phyloP scores from a whole-genome alignment of 2,797 vertebrate species.

The Gymnothorax reevesii region DNA sequence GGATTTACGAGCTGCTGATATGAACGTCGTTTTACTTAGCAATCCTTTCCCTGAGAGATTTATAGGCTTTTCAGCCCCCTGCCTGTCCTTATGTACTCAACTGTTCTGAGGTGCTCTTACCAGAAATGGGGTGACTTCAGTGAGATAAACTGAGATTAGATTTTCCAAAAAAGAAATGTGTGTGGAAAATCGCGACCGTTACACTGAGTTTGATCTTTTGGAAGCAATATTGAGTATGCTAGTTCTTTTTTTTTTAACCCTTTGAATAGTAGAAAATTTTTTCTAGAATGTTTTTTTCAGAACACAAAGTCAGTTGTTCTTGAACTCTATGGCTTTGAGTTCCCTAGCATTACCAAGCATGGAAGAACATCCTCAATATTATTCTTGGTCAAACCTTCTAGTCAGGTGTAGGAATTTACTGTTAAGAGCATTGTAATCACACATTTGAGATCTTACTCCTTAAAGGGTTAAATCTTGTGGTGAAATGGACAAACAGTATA shows the following conservation, averaged over 20 bases:
- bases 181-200: constrained; percentile 35
- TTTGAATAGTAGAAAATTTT: not conserved
- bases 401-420: too few species aligned
- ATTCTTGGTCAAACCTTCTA: too few species aligned
- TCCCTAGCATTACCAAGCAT: too few species aligned
- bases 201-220: constrained; percentile 34
- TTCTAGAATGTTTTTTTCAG: not conserved
- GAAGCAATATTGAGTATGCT: constrained; percentile 10
- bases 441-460: too few species aligned
- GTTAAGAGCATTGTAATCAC: too few species aligned
- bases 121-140: constrained; percentile 36
- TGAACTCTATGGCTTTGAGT: too few species aligned
- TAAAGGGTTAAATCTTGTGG: too few species aligned
- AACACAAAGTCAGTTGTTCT: too few species aligned
- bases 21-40: constrained; percentile 55
- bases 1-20: constrained; percentile 64
- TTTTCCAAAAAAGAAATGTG: constrained; percentile 35
- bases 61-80: constrained; percentile 33
- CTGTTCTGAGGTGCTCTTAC: constrained; percentile 25
- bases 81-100: constrained; percentile 44
- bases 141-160: constrained; percentile 30
- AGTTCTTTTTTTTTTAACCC: constrained; percentile 22
- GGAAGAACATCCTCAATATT: too few species aligned
- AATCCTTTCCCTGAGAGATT: constrained; percentile 47
- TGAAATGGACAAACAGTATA: too few species aligned